Evolutionary conservation across 2,797 vertebrate genomes (phyloP).

Genomic region (Ibycter americanus): DNA sequence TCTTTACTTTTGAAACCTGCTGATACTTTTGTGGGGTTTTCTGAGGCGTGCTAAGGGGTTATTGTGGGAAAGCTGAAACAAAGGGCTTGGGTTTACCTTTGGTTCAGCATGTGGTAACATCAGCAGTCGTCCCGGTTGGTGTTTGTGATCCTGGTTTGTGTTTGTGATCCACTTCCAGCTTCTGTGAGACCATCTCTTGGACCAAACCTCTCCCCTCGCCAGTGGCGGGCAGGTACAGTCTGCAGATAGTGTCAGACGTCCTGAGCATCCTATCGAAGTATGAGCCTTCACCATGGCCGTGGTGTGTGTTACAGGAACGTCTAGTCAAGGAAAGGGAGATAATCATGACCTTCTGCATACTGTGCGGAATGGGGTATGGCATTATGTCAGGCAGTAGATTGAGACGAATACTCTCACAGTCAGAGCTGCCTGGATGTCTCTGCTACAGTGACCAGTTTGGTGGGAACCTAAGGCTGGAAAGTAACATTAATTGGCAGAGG

Average conservation of each 20-base stretch:
- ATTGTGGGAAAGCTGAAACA: neutral
- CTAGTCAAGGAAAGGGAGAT: neutral
- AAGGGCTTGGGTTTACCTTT: neutral
- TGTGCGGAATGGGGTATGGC: fast-evolving
- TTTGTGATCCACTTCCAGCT: neutral
- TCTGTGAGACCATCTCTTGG: neutral
- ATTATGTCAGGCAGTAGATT: neutral
- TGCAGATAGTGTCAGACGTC: neutral
- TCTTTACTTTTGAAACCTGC: neutral
- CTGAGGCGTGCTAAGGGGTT: neutral
- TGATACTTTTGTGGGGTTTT: neutral
- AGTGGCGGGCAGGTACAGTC: neutral
- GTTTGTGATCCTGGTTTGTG: neutral
- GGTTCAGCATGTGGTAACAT: neutral
- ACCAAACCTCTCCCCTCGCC: neutral
- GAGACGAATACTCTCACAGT: neutral
- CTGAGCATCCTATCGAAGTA: neutral
- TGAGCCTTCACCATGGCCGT: neutral
- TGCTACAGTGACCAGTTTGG: neutral
- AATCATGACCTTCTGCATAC: neutral
- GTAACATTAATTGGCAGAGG: neutral
- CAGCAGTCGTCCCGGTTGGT: neutral
- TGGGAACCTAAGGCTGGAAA: neutral
- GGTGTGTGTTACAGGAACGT: neutral
- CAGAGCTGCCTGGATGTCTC: neutral